Evolutionary conservation across 2,113 vertebrate species (phyloP).

Genomic region (Hippolais icterina): DNA sequence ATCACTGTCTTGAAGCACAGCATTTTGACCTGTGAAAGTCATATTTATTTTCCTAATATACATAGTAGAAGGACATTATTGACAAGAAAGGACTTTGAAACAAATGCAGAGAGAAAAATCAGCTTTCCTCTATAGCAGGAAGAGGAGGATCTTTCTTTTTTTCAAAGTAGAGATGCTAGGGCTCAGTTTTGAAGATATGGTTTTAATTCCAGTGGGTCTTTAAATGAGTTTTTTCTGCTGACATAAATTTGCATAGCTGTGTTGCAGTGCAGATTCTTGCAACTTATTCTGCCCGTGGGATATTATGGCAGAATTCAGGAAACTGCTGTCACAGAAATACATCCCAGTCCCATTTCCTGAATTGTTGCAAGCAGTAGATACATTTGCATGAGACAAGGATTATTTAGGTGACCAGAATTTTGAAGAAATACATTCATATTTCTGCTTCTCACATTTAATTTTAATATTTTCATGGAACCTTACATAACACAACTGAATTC

Average conservation of each 20-base stretch:
- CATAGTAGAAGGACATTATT: background rate
- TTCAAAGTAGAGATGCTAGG: background rate
- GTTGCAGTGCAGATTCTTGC: background rate
- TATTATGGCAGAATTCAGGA: background rate
- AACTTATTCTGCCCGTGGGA: background rate
- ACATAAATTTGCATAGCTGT: conserved; percentile 28
- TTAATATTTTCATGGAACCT: background rate
- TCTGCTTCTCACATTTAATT: background rate
- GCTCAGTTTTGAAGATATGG: background rate
- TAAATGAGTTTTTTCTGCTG: conserved; percentile 46
- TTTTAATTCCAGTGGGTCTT: conserved; percentile 4
- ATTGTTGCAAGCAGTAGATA: background rate
- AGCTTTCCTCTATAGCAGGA: background rate
- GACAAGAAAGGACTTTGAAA: background rate
- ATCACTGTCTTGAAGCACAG: background rate
- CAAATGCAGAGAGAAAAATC: background rate
- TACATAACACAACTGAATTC: background rate
- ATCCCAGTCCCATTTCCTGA: background rate
- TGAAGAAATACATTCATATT: background rate
- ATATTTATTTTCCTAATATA: background rate
- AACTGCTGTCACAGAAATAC: background rate
- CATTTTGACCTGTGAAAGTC: background rate
- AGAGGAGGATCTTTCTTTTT: background rate
- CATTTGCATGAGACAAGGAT: background rate
- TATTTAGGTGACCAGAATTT: background rate